phyloP scores from a whole-genome alignment of 53 echinoderm and acorn worm species.

The Holothuria leucospilota region DNA sequence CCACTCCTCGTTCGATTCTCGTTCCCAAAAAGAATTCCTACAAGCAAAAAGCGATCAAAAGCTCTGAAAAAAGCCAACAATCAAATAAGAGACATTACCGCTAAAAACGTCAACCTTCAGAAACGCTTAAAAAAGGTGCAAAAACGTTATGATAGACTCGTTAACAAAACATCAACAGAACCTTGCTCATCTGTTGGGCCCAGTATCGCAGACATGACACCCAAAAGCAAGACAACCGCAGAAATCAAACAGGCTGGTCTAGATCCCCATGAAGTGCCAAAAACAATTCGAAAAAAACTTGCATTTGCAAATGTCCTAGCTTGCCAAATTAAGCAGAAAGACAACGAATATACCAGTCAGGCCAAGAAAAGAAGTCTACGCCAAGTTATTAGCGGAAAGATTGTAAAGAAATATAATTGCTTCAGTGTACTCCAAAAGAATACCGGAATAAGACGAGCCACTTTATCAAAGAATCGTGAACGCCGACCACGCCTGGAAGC shows the following conservation, averaged over 20 bases:
- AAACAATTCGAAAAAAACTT: conserved; percentile 8
- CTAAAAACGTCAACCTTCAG: conserved; percentile 18
- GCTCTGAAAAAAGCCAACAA: conserved; percentile 32
- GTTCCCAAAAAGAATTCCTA: neutral
- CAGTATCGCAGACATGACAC: conserved; percentile 26
- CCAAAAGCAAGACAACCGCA: conserved; percentile 21
- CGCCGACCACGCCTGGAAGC: conserved; percentile 19
- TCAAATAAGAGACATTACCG: neutral
- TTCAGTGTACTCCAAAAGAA: neutral
- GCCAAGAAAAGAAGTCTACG: conserved; percentile 16
- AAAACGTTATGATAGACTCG: conserved; percentile 10
- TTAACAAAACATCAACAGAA: neutral
- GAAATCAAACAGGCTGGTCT: conserved; percentile 24
- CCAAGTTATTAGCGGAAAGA: conserved; percentile 19
- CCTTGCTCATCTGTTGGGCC: neutral
- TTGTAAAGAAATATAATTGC: conserved; percentile 39
- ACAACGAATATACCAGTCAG: neutral
- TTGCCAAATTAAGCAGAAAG: neutral
- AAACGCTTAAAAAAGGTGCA: conserved; percentile 12
- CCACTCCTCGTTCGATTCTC: conserved; percentile 30
- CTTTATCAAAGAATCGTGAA: conserved; percentile 5
- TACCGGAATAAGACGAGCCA: conserved; percentile 3
- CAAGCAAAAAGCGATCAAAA: conserved; percentile 19
- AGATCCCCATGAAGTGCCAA: conserved; percentile 16
- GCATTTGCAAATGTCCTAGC: conserved; percentile 8